Evolutionary conservation across 2,888 invertebrate species (phyloP).

Genomic region (Agriopis marginaria): DNA sequence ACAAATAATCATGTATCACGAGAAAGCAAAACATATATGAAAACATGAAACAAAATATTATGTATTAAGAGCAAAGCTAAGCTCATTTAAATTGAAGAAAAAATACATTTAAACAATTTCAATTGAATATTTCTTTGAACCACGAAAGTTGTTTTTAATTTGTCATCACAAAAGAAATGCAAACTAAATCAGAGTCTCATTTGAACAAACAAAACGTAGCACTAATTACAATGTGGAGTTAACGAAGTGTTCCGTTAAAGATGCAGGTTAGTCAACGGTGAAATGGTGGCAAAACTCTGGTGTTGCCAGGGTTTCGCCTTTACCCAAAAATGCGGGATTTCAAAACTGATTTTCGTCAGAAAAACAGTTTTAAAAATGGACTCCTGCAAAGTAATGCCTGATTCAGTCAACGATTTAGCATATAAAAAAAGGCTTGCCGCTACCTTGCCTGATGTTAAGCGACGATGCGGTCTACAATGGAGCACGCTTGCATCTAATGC

Average conservation of each 20-base stretch:
- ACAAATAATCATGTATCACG: too few relatives aligned
- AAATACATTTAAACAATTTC: neutral
- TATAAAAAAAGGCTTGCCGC: too few relatives aligned
- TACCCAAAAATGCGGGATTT: neutral
- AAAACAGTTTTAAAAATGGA: too few relatives aligned
- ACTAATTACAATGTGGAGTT: slow-evolving; percentile 46
- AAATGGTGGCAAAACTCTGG: slow-evolving; percentile 44
- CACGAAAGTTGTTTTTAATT: slow-evolving; percentile 18
- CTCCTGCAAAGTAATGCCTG: too few relatives aligned
- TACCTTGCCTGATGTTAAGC: too few relatives aligned
- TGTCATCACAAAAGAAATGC: slow-evolving; percentile 22
- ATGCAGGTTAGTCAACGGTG: slow-evolving; percentile 49
- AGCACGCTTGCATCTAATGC: too few relatives aligned
- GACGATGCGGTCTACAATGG: too few relatives aligned
- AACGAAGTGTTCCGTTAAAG: slow-evolving; percentile 46
- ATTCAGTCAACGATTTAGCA: too few relatives aligned
- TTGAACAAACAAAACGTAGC: slow-evolving; percentile 30
- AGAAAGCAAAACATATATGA: too few relatives aligned
- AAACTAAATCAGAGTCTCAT: slow-evolving; percentile 40
- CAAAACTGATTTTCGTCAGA: neutral
- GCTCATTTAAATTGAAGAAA: neutral
- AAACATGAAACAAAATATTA: too few relatives aligned
- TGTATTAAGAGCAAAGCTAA: too few relatives aligned
- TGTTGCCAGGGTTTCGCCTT: slow-evolving; percentile 12
- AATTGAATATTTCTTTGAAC: neutral